phyloP scores from a whole-genome alignment of 2,113 vertebrate species.

The Physeter macrocephalus region DNA sequence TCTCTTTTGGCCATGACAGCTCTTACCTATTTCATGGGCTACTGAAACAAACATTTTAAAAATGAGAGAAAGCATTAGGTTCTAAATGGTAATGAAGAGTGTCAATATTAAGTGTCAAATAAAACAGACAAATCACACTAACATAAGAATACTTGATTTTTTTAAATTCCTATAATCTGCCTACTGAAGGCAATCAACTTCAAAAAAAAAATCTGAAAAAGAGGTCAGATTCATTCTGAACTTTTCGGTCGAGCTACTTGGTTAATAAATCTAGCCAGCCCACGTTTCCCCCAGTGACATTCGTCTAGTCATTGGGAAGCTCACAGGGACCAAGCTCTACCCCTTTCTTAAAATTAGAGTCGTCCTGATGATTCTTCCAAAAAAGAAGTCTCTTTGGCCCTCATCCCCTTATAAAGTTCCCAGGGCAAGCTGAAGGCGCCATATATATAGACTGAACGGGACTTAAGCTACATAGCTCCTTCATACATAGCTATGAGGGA shows the following conservation, averaged over 20 bases:
- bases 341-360: not conserved
- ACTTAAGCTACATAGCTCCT: not conserved
- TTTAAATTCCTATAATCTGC: not conserved
- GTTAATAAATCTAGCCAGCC: not conserved
- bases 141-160: conserved; percentile 23
- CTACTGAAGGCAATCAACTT: not conserved
- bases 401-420: not conserved
- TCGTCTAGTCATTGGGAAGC: not conserved
- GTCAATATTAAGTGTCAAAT: not conserved
- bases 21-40: not conserved
- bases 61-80: not conserved
- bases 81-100: not conserved
- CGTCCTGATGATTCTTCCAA: not conserved
- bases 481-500: not conserved
- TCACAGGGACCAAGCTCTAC: not conserved
- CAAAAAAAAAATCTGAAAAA: not conserved
- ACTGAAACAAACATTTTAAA: conserved; percentile 24
- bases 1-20: not conserved
- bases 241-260: not conserved
- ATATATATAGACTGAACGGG: not conserved
- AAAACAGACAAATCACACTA: conserved; percentile 29
- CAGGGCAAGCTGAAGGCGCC: not conserved
- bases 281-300: not conserved
- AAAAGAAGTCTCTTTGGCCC: not conserved
- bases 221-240: not conserved